These are phyloP conservation scores for Oegoconia quadripuncta DNA, from an alignment of 2,888 invertebrate species.

Conservation along the genomic window DNA sequence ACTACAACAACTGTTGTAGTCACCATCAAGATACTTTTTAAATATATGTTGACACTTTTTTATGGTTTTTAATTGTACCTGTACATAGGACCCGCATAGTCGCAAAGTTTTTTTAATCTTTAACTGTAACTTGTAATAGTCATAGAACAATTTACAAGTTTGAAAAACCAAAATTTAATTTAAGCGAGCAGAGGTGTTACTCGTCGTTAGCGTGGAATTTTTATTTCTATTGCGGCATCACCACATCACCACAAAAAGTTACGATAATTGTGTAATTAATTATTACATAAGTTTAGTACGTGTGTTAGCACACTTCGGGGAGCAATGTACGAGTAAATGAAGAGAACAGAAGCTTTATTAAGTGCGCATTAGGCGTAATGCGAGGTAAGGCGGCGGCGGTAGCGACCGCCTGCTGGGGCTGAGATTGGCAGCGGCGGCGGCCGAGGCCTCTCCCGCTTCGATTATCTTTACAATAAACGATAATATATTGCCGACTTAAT, in stretches of 20 bases:
- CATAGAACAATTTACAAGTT: neutral
- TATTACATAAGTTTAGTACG: conserved; percentile 1
- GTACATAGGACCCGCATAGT: too few relatives aligned
- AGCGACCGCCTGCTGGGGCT: conserved; percentile 43
- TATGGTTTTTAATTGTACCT: too few relatives aligned
- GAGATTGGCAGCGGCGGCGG: conserved; percentile 37
- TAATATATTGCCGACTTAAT: conserved; percentile 34
- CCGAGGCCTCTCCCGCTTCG: conserved; percentile 27
- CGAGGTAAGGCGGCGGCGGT: conserved; percentile 17
- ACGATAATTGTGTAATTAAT: too few relatives aligned
- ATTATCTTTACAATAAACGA: conserved; percentile 35
- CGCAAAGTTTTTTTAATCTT: too few relatives aligned
- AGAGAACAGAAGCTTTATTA: conserved; percentile 35
- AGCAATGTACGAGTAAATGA: conserved; percentile 18
- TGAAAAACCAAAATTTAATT: neutral
- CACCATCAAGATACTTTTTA: too few relatives aligned
- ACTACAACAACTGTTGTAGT: too few relatives aligned
- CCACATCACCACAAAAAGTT: neutral
- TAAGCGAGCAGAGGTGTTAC: neutral
- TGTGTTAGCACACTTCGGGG: neutral
- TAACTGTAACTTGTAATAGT: too few relatives aligned
- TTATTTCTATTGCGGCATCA: neutral
- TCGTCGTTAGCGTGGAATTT: neutral
- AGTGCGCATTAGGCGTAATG: conserved; percentile 22
- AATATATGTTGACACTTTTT: too few relatives aligned